Evolutionary conservation across 1,140 invertebrate genomes (phyloP), one percentile per base, ranked within the genome.

Genomic region (Lasioglossum albipes): DNA sequence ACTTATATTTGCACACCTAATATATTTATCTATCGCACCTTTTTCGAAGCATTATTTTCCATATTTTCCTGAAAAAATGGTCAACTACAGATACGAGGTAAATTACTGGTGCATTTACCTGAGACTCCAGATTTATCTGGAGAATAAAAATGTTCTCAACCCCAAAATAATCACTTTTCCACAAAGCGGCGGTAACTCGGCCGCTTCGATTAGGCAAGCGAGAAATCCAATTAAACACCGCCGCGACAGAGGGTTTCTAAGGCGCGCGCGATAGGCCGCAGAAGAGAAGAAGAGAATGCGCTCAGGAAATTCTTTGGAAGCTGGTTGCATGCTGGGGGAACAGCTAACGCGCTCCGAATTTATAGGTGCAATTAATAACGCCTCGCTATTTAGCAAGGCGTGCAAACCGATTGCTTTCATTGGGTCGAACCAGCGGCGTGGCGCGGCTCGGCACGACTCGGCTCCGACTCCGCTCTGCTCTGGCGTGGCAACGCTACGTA

Each of bases 301-400:
- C 57, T 59, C 57, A 59, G 57, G 5, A 59, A 59, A 59, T n/a
- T 59, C 57, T 59, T 59, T 59, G 18, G 57, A 7, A 59, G 7
- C 57, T 59, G 20, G 57, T 18, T n/a, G 57, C 57, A 59, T n/a
- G 57, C 57, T n/a, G 57, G 57, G 16, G 20, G 57, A 59, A 59
- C 57, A 9, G 57, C 57, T 59, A 59, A 59, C 57, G n/a, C 57
- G 57, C 57, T 59, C n/a, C 57, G 57, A 59, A 59, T 59, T 59
- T 59, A 59, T 59, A 59, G 45, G 41, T 54, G 59, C n/a, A 41
- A 78, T 78, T 78, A 78, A 78, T 64, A 64, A 52, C 59, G 68
- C 76, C 68, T 64, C 36, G 18, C n/a, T 78, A 59, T 71, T 71
- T 64, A 64, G 45, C 27, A n/a, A 52, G 41, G 16, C 41, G 57